phyloP scores from a whole-genome alignment of 2,888 invertebrate species.

The Choristoneura rosaceana region DNA sequence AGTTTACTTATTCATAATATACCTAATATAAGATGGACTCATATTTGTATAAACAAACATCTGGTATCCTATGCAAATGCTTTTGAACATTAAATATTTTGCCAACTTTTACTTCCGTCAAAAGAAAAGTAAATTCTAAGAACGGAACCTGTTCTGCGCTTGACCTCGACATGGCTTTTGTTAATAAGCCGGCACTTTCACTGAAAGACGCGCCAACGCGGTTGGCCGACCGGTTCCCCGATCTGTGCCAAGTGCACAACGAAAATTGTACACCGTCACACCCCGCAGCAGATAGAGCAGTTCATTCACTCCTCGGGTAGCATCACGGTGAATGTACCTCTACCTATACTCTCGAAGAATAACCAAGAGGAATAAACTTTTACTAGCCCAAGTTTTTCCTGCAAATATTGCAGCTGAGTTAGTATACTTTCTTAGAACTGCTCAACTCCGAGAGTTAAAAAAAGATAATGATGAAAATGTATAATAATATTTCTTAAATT shows the following conservation, averaged over 20 bases:
- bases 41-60: neutral
- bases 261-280: constrained; percentile 27
- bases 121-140: constrained; percentile 64
- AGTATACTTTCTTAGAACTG: neutral
- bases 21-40: neutral
- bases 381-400: neutral
- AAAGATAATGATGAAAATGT: neutral
- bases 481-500: no score
- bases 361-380: neutral
- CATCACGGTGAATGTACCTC: neutral
- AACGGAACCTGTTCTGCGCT: constrained; percentile 72
- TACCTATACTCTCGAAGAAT: neutral
- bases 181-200: constrained; percentile 71
- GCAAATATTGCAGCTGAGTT: neutral
- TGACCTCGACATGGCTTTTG: constrained; percentile 69
- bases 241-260: constrained; percentile 43
- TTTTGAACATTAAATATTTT: neutral
- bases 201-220: constrained; percentile 53
- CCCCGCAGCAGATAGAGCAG: constrained; percentile 5
- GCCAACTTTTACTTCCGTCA: constrained; percentile 72
- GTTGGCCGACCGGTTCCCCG: constrained; percentile 45
- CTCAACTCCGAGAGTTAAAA: neutral
- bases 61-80: neutral
- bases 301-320: constrained; percentile 21
- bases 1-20: neutral